phyloP scores from a whole-genome alignment of 2,113 vertebrate species.

The Hippocampus barbouri region DNA sequence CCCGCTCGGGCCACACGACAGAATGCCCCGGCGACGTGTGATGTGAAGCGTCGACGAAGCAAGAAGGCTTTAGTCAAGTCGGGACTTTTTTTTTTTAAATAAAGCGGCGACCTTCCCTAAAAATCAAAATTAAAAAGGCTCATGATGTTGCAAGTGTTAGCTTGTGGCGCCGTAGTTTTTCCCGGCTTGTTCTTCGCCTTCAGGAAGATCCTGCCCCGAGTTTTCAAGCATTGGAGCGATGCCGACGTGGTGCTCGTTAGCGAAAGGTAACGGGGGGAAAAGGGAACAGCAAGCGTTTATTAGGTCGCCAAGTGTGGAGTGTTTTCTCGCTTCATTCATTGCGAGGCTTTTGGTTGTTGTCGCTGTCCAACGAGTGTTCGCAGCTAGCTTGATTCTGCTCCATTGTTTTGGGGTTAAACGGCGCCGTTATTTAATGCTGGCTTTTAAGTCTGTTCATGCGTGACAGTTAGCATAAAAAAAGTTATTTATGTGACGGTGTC shows the following conservation, averaged over 20 bases:
- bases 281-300: not conserved
- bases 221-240: constrained; percentile 73
- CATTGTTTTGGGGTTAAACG: not conserved
- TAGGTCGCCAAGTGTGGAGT: not conserved
- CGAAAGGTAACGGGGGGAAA: constrained; percentile 66
- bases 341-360: not conserved
- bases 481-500: not conserved
- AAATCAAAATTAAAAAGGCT: constrained; percentile 5
- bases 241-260: constrained; percentile 79
- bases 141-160: constrained; percentile 73
- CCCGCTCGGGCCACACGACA: constrained; percentile 29
- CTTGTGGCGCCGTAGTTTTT: constrained; percentile 73
- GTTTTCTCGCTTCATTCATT: not conserved
- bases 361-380: not conserved
- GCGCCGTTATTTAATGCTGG: not conserved
- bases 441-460: not conserved
- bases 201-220: constrained; percentile 64
- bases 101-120: constrained; percentile 1
- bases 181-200: constrained; percentile 74
- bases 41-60: constrained; percentile 22
- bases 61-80: not conserved
- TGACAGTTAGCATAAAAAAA: not conserved
- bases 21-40: constrained; percentile 46
- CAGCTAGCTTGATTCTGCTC: constrained; percentile 1
- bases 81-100: not conserved